Evolutionary conservation across 2,797 vertebrate species (phyloP).

Genomic region (Smutsia temminckii): DNA sequence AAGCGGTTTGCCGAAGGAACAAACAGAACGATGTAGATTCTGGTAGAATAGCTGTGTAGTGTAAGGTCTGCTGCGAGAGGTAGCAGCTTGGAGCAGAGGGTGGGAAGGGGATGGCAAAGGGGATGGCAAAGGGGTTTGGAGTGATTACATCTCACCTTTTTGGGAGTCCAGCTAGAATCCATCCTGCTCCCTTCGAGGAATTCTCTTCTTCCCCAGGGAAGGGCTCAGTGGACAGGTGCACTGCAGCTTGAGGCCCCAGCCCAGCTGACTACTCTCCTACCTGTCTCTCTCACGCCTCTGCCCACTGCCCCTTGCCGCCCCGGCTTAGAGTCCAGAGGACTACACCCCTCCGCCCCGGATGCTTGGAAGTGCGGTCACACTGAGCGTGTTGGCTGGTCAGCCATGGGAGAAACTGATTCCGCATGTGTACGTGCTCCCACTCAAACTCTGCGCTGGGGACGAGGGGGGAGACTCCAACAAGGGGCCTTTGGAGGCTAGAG

Average conservation of each 20-base stretch:
- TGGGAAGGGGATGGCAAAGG: accelerated
- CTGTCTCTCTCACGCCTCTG: background rate
- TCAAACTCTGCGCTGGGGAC: background rate
- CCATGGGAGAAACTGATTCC: accelerated
- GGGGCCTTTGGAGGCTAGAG: background rate
- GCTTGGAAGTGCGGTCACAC: background rate
- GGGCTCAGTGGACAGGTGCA: accelerated
- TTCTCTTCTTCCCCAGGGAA: background rate
- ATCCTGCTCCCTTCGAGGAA: background rate
- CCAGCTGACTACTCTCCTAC: background rate
- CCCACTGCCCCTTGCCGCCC: background rate
- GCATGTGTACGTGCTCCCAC: accelerated
- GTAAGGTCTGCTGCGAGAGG: background rate
- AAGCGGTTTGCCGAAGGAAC: background rate
- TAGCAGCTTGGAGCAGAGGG: accelerated
- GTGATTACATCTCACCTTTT: too few relatives aligned
- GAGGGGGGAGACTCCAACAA: accelerated
- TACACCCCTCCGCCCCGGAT: too few relatives aligned
- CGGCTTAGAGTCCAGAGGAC: too few relatives aligned
- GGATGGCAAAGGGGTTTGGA: accelerated
- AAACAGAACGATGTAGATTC: background rate
- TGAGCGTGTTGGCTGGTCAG: background rate
- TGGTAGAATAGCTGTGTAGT: accelerated
- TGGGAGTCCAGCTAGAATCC: background rate
- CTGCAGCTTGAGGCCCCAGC: background rate